phyloP scores from a whole-genome alignment of 1,140 invertebrate species.

The Coelopa frigida region DNA sequence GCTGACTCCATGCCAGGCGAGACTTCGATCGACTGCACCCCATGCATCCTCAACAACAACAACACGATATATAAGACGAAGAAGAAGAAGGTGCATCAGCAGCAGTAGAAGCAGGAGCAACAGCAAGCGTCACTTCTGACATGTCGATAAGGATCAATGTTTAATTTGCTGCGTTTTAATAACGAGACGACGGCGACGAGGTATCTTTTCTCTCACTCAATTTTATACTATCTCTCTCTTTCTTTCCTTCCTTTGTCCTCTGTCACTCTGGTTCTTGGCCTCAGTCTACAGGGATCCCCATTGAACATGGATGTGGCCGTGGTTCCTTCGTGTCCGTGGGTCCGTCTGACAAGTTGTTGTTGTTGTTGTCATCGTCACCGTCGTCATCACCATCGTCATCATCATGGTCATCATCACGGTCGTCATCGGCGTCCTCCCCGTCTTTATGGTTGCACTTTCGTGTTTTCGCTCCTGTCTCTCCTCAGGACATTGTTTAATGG shows the following conservation, averaged over 20 bases:
- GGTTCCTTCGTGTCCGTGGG: not conserved
- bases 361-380: too few relatives aligned
- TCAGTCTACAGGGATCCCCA: too few relatives aligned
- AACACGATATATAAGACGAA: not conserved
- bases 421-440: not conserved
- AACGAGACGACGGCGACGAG: too few relatives aligned
- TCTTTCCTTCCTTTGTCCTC: too few relatives aligned
- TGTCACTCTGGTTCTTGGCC: too few relatives aligned
- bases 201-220: too few relatives aligned
- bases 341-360: too few relatives aligned
- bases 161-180: slow-evolving; percentile 17
- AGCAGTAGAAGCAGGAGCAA: not conserved
- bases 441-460: slow-evolving; percentile 43
- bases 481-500: slow-evolving; percentile 39
- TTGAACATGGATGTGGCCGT: not conserved
- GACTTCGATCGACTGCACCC: not conserved
- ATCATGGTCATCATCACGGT: too few relatives aligned
- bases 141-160: slow-evolving; percentile 44
- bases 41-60: not conserved
- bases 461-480: slow-evolving; percentile 23
- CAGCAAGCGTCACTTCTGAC: slow-evolving; percentile 34
- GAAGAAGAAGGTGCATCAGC: not conserved
- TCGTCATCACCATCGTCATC: too few relatives aligned
- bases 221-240: too few relatives aligned
- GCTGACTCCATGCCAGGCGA: not conserved